Base-by-base conservation (phyloP, 1,140 invertebrate species). In the Macrobrachium rosenbergii region DNA sequence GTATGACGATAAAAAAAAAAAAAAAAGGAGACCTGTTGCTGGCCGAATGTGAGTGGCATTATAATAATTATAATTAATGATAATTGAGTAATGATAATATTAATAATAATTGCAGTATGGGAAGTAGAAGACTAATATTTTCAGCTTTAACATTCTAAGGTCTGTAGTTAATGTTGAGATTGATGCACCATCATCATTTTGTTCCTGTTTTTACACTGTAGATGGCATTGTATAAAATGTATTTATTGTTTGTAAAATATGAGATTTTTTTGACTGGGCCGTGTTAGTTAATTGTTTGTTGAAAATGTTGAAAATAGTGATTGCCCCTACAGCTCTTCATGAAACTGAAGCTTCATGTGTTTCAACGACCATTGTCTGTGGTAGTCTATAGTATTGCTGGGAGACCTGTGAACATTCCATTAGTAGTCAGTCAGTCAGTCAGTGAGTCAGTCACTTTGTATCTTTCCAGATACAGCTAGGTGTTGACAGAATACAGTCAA, bases 191-290 rank as follows among this genome's bases (percentile, higher is more conserved):
- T 75, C 69, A 87, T 83, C 69, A 45, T 75, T 87, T 81, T 81
- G 43, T 67, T 82, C 52, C 63, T 87, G 69, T 81, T 87, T 80
- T 87, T 80, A 80, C 84, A 87, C 69, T 87, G 84, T 87, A 87
- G 84, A 87, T 69, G 67, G 67, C 79, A 87, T 87, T 87, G 84
- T 87, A 87, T 87, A 87, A 87, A 81, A 81, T 86, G 83, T 86
- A 86, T 52, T 86, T 80, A 86, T 80, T 69, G 77, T 87, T 80
- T 87, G 84, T 87, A 81, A 52, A 72, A 83, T 64, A 59, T 58
- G 60, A 45, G 60, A 69, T 82, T 82, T 76, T 76, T 73, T 52
- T 52, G 81, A 82, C 21, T 37, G 81, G 81, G 67, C 81, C 67
- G 23, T 60, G 81, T 63, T 82, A 82, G 43, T 82, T 82, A 82